Base-by-base conservation (phyloP, 2,797 vertebrate species). In the Hyperoplus lanceolatus region DNA sequence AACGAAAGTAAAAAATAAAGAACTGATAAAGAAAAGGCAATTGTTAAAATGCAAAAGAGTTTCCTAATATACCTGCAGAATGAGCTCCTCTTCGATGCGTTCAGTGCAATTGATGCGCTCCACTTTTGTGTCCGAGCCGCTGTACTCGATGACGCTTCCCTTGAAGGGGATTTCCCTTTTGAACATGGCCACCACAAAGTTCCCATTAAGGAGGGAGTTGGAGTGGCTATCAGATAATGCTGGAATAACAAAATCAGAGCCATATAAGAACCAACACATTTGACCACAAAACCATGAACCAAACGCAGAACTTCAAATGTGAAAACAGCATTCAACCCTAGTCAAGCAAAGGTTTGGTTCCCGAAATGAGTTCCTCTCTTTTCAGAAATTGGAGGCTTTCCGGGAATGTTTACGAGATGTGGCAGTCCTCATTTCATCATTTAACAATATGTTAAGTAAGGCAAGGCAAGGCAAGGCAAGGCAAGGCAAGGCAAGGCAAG, bases 121-220 rank as follows among this genome's bases (percentile, higher is more conserved):
- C 73, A 96, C 83, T 3, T 96, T 96, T 61, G 88, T 96, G 92
- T 99, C 97, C 4, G 98, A 99, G 79, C 98, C 98, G 79, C 94
- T 99, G 93, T 99, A 99, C 81, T 99, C 98, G 15, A 99, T 96
- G 81, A 96, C 89, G 9, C 94, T 94, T 92, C 98, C 97, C 90
- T 96, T 96, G 74, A 97, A 89, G 81, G 88, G 96, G 89, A 99
- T 96, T 95, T 98, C 98, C 92, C 95, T 96, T 95, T 98, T 99
- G 90, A 97, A 97, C 96, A 97, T 97, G 93, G 97, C 97, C 87
- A 99, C 98, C 92, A 99, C 97, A 91, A 98, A 98, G 96, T 99
- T 97, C 79, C 98, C 98, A 82, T 99, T 99, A 82, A 99, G 94
- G 68, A 99, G 93, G 82, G 96, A 97, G 92, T 97, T 97, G 80